Percentiles rank a stretch among this genome's conserved stretches.
These are phyloP conservation scores for Passerculus sandwichensis DNA, from an alignment of 2,797 vertebrate species.

Conservation along the genomic window DNA sequence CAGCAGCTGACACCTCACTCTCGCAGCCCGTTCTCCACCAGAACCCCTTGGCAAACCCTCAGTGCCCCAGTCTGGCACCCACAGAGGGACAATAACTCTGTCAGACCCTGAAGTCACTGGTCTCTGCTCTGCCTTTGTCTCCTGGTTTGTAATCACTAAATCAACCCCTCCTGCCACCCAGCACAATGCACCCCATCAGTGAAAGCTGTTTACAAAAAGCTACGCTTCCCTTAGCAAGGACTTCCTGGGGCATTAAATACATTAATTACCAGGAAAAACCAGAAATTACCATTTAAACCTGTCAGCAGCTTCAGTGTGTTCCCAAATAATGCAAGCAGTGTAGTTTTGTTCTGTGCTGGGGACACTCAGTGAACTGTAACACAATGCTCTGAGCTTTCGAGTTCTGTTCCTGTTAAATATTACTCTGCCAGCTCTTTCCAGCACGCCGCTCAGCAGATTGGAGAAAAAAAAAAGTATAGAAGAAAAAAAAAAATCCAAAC, in stretches of 20 bases:
- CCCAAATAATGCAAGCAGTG: background rate
- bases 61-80: rapidly evolving
- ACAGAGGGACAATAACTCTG: background rate
- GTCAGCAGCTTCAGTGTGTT: background rate
- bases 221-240: background rate
- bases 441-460: background rate
- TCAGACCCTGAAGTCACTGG: background rate
- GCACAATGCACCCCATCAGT: rapidly evolving
- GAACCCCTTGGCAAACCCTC: background rate
- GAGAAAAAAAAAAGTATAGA: rapidly evolving
- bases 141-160: background rate
- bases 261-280: background rate
- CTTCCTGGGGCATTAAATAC: background rate
- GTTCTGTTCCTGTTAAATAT: background rate
- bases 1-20: rapidly evolving
- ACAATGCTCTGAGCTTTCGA: background rate
- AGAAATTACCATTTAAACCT: background rate
- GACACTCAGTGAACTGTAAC: background rate
- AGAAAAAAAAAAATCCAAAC: too few relatives aligned
- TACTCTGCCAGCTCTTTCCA: background rate
- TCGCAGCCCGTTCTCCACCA: background rate
- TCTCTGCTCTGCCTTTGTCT: background rate
- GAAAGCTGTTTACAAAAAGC: background rate
- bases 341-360: background rate
- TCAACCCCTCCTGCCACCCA: background rate